Conservation (phyloP, 2,888 invertebrate genomes). For the Catocala fraxini region DNA sequence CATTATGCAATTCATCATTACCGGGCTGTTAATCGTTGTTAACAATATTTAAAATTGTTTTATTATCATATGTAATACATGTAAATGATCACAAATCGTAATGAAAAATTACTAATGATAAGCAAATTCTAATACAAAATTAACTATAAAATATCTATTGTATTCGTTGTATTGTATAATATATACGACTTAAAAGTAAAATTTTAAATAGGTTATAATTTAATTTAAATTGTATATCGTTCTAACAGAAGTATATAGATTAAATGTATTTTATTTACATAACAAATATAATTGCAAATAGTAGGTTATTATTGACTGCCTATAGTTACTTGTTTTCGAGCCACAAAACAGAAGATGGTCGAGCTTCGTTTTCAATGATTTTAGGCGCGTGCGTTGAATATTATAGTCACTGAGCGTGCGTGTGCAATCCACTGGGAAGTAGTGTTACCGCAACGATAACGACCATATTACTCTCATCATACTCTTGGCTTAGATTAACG, state of each 20-base stretch:
- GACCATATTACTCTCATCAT: too few species aligned
- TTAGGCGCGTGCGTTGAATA: conserved; percentile 31
- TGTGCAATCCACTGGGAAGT: conserved; percentile 5
- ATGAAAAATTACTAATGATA: background rate
- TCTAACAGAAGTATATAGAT: too few species aligned
- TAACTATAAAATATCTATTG: background rate
- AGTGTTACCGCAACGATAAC: conserved; percentile 3
- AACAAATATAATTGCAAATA: too few species aligned
- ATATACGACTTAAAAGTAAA: too few species aligned
- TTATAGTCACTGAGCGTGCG: conserved; percentile 13
- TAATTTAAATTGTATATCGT: too few species aligned
- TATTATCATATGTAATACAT: too few species aligned
- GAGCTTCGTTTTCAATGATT: conserved; percentile 27
- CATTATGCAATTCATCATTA: too few species aligned
- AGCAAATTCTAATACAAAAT: background rate
- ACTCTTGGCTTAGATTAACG: too few species aligned
- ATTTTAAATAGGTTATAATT: too few species aligned
- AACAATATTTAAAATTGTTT: too few species aligned
- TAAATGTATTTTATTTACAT: too few species aligned
- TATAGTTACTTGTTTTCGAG: conserved; percentile 6
- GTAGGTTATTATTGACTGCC: background rate
- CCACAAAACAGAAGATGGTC: conserved; percentile 20
- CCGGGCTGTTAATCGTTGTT: too few species aligned
- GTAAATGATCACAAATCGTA: background rate
- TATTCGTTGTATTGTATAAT: background rate